These are phyloP conservation scores for Cyclopterus lumpus DNA, from an alignment of 2,797 vertebrate genomes.

Conservation along the genomic window DNA sequence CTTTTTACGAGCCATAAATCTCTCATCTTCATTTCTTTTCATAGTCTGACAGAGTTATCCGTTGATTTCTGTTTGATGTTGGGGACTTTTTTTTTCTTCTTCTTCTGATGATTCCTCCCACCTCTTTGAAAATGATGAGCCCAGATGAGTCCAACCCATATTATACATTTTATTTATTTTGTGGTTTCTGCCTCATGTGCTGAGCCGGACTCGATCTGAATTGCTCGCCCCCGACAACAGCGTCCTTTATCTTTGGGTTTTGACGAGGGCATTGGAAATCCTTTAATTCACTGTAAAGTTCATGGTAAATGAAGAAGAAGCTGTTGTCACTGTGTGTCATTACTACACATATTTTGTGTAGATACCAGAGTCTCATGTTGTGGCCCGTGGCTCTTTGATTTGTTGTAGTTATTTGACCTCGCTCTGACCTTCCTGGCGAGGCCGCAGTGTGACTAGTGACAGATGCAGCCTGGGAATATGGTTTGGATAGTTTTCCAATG, in stretches of 20 bases:
- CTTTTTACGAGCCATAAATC: conserved; percentile 80
- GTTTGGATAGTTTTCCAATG: conserved; percentile 66
- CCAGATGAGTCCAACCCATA: conserved; percentile 77
- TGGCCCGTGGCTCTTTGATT: conserved; percentile 58
- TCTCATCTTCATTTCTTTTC: conserved; percentile 71
- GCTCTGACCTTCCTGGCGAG: conserved; percentile 67
- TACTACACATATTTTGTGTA: conserved; percentile 62
- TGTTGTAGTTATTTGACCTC: conserved; percentile 73
- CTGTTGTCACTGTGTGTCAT: conserved; percentile 50
- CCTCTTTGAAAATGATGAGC: conserved; percentile 76
- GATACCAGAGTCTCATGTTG: conserved; percentile 45
- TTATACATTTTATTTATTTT: conserved; percentile 71
- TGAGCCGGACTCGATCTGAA: conserved; percentile 64
- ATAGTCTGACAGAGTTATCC: conserved; percentile 76
- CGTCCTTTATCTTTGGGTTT: conserved; percentile 30
- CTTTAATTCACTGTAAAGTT: conserved; percentile 41
- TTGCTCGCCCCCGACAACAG: conserved; percentile 52
- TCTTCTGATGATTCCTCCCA: conserved; percentile 60
- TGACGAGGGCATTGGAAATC: conserved; percentile 24
- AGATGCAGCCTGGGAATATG: conserved; percentile 79
- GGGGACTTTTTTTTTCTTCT: conserved; percentile 46
- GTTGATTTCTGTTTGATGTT: conserved; percentile 76
- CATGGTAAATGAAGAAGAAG: conserved; percentile 49
- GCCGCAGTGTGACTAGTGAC: conserved; percentile 72
- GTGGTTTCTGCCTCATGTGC: conserved; percentile 73